Evolutionary conservation across 2,113 vertebrate genomes (phyloP).

Genomic region (Probosciger aterrimus): DNA sequence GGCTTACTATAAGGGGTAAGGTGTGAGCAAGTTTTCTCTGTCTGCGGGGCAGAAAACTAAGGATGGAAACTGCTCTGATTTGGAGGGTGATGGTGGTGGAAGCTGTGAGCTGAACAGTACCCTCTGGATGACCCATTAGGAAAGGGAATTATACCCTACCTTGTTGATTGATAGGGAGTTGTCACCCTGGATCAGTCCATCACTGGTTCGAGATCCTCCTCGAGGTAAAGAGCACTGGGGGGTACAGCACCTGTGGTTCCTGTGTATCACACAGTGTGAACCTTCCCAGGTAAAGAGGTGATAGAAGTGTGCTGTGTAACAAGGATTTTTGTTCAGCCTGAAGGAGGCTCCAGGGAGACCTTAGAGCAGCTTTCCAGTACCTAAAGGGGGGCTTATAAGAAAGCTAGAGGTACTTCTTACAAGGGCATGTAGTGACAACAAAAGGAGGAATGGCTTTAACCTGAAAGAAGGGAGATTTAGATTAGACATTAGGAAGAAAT

Average conservation of each 20-base stretch:
- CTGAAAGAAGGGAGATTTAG: background rate
- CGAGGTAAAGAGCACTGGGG: background rate
- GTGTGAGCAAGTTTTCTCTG: background rate
- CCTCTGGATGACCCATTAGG: background rate
- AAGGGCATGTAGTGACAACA: background rate
- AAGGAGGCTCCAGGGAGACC: background rate
- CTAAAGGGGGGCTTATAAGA: background rate
- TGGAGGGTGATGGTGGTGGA: background rate
- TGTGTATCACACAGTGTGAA: accelerated
- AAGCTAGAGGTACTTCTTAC: background rate
- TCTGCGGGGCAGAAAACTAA: background rate
- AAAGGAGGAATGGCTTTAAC: background rate
- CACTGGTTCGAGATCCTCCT: background rate
- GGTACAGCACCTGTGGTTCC: accelerated
- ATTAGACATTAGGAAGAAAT: background rate
- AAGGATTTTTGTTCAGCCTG: background rate
- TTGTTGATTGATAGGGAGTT: background rate
- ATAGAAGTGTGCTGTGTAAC: background rate
- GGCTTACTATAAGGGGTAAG: accelerated
- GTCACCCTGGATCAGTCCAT: background rate
- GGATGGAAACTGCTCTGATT: background rate
- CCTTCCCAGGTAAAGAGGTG: background rate
- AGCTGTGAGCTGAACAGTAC: background rate
- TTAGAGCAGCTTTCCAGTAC: background rate
- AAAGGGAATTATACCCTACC: background rate